Evolutionary conservation across 2,113 vertebrate species (phyloP).

Genomic region (Dasyurus viverrinus): DNA sequence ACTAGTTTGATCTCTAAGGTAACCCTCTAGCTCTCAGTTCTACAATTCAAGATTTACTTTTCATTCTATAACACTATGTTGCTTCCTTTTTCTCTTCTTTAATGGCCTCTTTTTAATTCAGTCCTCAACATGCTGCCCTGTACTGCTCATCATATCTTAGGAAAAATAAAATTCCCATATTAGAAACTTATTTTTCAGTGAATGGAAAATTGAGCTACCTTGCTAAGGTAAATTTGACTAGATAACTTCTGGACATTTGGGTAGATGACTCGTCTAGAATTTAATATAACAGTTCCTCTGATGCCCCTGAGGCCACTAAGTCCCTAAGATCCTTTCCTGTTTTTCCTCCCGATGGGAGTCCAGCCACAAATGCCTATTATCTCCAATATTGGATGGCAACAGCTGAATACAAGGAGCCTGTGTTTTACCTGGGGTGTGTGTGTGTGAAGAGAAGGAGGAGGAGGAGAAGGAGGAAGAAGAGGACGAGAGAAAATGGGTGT

Average conservation of each 20-base stretch:
- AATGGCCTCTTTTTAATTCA: fast-evolving
- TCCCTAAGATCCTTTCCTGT: background rate
- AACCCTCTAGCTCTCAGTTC: background rate
- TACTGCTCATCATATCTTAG: background rate
- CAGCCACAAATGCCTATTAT: background rate
- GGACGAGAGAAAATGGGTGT: background rate
- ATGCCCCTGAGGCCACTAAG: background rate
- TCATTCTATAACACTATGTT: background rate
- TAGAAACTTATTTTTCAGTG: background rate
- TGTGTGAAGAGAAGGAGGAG: background rate
- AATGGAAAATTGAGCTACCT: background rate
- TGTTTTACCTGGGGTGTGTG: background rate
- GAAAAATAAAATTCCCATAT: background rate
- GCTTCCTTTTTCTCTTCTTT: background rate
- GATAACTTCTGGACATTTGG: fast-evolving
- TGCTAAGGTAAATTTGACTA: fast-evolving
- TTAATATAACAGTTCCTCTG: background rate
- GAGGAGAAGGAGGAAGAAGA: background rate
- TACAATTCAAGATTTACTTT: background rate
- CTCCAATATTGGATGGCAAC: background rate
- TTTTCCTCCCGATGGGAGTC: background rate
- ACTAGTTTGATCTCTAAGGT: background rate
- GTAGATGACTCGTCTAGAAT: background rate
- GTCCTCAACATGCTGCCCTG: fast-evolving
- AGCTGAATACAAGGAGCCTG: background rate